Evolutionary conservation across 2,888 invertebrate species (phyloP).

Genomic region (Leptinotarsa haldemani): DNA sequence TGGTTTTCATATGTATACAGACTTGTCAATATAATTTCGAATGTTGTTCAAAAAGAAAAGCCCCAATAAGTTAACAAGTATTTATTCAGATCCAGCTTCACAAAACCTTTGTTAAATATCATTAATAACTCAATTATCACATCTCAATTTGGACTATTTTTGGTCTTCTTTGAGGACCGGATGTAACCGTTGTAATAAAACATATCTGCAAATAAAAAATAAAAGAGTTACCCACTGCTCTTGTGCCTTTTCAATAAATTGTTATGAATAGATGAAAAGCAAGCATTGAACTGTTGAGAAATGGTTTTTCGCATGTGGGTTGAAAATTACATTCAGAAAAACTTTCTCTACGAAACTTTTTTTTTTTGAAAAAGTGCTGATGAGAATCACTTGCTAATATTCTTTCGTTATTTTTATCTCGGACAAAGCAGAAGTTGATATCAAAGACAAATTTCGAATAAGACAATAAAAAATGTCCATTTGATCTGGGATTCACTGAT

Average conservation of each 20-base stretch:
- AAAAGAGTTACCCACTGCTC: neutral
- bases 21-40: neutral
- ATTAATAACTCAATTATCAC: neutral
- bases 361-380: no score
- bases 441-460: no score
- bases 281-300: no score
- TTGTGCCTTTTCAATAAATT: neutral
- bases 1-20: neutral
- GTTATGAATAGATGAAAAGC: neutral
- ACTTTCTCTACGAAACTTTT: no score
- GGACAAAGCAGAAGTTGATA: no score
- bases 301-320: no score
- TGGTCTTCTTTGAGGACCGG: neutral
- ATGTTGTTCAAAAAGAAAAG: neutral
- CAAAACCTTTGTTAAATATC: neutral
- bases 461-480: no score
- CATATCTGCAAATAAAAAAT: slow-evolving; percentile 12
- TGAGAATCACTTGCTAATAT: no score
- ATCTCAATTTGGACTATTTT: slow-evolving; percentile 8
- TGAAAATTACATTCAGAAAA: no score
- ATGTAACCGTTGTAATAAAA: slow-evolving; percentile 8
- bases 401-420: no score
- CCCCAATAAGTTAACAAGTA: neutral
- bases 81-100: slow-evolving; percentile 2
- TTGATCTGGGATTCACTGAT: no score